Conservation (phyloP, 2,113 vertebrate genomes). For the Tupaia chinensis region DNA sequence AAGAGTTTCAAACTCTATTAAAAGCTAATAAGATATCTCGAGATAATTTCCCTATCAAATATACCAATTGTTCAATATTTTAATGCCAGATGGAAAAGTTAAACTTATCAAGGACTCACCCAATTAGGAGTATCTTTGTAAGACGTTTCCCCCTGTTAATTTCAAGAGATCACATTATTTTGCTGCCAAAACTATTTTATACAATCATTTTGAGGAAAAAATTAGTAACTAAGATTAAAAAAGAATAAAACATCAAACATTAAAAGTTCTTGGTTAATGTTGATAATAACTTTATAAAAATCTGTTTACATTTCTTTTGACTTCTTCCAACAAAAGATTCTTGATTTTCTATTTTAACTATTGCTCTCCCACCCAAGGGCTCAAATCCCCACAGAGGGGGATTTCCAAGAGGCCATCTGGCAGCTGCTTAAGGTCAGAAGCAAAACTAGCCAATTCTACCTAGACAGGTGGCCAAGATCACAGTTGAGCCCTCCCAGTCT, state of each 20-base stretch:
- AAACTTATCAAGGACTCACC: background rate
- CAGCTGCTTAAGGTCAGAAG: conserved; percentile 59
- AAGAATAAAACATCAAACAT: background rate
- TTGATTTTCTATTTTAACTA: conserved; percentile 15
- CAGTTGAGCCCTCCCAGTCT: conserved; percentile 48
- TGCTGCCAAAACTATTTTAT: background rate
- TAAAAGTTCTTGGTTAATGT: conserved; percentile 10
- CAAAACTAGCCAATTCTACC: conserved; percentile 44
- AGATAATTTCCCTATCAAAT: conserved; percentile 26
- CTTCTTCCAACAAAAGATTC: background rate
- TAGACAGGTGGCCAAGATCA: conserved; percentile 59
- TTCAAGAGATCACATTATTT: conserved; percentile 7
- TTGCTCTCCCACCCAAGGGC: background rate
- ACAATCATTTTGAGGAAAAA: background rate
- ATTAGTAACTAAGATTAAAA: background rate
- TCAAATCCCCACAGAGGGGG: background rate
- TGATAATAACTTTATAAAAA: background rate
- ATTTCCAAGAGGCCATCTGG: conserved; percentile 70
- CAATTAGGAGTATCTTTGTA: background rate
- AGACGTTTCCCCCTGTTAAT: background rate
- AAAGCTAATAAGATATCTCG: conserved; percentile 14
- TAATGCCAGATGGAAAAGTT: background rate
- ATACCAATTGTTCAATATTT: conserved; percentile 6
- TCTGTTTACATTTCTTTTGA: background rate
- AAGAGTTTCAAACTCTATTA: background rate